Percentiles rank a stretch among this genome's conserved stretches.
These are phyloP conservation scores for Drosophila santomea DNA, from an alignment of 1,140 invertebrate genomes.

Conservation along the genomic window DNA sequence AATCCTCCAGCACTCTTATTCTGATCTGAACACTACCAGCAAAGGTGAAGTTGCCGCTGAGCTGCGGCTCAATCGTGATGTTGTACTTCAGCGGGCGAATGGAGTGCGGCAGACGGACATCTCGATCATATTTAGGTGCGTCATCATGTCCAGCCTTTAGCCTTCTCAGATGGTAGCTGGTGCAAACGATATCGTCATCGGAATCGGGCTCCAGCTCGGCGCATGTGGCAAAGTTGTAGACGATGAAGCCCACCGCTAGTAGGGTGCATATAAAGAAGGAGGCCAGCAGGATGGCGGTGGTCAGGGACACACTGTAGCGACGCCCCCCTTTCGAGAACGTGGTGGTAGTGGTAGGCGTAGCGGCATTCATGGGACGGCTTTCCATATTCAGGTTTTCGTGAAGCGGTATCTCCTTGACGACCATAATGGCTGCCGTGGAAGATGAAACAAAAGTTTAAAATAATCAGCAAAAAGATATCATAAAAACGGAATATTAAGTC, in stretches of 20 bases:
- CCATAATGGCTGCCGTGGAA: conserved; percentile 33
- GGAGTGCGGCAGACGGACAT: conserved; percentile 89
- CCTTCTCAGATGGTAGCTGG: conserved; percentile 84
- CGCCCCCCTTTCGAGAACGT: conserved; percentile 60
- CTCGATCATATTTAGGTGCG: conserved; percentile 75
- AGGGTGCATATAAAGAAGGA: conserved; percentile 77
- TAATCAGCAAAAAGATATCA: background rate
- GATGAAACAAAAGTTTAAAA: background rate
- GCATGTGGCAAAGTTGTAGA: conserved; percentile 89
- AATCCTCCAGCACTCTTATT: conserved; percentile 88
- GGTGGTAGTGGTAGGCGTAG: conserved; percentile 35
- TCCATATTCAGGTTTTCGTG: conserved; percentile 77
- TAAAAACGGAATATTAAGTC: background rate
- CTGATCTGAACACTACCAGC: conserved; percentile 89
- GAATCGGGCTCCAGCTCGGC: conserved; percentile 83
- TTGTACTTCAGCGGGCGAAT: conserved; percentile 89
- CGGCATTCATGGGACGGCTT: conserved; percentile 32
- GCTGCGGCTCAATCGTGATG: conserved; percentile 89
- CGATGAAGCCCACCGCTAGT: conserved; percentile 87
- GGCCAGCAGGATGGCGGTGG: conserved; percentile 64
- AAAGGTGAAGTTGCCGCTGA: conserved; percentile 92
- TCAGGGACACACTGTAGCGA: conserved; percentile 57
- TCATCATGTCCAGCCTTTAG: conserved; percentile 59
- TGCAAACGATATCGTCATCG: conserved; percentile 72
- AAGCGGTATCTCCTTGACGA: conserved; percentile 71